Percentiles rank a stretch among this genome's conserved stretches.
Conservation (phyloP, 2,113 vertebrate genomes). For the Narcine bancroftii region DNA sequence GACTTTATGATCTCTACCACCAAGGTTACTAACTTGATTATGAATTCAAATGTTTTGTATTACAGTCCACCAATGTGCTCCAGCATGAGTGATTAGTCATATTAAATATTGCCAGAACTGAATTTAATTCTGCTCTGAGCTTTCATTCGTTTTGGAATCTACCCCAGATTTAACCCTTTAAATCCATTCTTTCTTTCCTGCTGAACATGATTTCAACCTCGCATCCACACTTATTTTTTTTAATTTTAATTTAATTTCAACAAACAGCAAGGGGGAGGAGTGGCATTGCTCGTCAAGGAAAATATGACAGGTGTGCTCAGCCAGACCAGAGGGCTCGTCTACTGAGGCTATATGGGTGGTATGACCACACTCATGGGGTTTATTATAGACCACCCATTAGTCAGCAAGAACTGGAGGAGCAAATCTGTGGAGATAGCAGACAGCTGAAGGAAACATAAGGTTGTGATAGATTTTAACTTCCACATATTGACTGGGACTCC, state of each 20-base stretch:
- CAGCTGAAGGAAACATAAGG: too few relatives aligned
- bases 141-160: neutral
- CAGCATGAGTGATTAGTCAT: neutral
- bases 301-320: too few relatives aligned
- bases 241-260: neutral
- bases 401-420: too few relatives aligned
- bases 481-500: too few relatives aligned
- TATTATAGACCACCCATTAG: too few relatives aligned
- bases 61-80: neutral
- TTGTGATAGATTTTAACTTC: too few relatives aligned
- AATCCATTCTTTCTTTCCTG: neutral
- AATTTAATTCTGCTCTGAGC: neutral
- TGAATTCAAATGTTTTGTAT: neutral
- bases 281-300: too few relatives aligned
- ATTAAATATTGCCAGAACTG: neutral
- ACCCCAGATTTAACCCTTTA: neutral
- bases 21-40: neutral
- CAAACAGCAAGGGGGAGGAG: neutral
- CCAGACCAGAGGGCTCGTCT: too few relatives aligned
- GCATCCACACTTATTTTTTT: neutral
- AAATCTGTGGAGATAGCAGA: too few relatives aligned
- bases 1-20: neutral
- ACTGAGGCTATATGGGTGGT: too few relatives aligned
- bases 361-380: too few relatives aligned
- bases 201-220: neutral